Base-by-base conservation (phyloP, 2,113 vertebrate species). In the Sakesphorus luctuosus region DNA sequence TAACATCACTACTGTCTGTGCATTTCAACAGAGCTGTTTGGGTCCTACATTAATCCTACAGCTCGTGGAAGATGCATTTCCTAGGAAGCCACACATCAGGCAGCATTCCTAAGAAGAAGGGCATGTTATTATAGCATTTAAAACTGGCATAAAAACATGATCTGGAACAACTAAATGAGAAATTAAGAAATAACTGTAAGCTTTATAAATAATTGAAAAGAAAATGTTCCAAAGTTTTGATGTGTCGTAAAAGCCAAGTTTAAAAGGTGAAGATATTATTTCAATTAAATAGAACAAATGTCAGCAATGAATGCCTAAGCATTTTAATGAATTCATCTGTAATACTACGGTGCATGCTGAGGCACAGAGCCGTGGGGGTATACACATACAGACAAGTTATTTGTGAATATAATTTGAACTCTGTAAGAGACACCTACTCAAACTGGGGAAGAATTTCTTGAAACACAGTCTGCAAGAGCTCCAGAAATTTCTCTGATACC, bases 201-300 rank as follows among this genome's bases (percentile, higher is more conserved):
- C 28, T 29, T 85, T 74, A 80, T 94, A 92, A 93, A 90, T 77
- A 92, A 96, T 82, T 90, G 56, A 96, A 83, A 76, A 74, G 31
- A 74, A 13, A 91, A 46, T 7, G 26, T 81, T 84, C 33, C 17
- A 31, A 94, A 75, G 59, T 94, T 90, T 67, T 76, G 46, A 83
- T 69, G 53, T 85, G 61, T 49, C 69, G 83, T 91, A 91, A 93
- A 94, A 93, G 43, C 72, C 58, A 88, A 94, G 72, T 75, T 94
- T 86, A 88, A 83, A 93, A 84, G 56, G 68, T 86, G 69, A 77
- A 88, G 82, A 92, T 94, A 83, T 94, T 88, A 90, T 95, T 96
- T 95, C 89, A 93, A 72, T 97, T 95, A 94, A 96, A 78, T 18
- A 81, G 75, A 93, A 93, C 52, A 97, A 95, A 94, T 81, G 78